Evolutionary conservation across 1,140 invertebrate species (phyloP), one percentile per base, ranked within the genome.

Genomic region (Monomorium pharaonis): DNA sequence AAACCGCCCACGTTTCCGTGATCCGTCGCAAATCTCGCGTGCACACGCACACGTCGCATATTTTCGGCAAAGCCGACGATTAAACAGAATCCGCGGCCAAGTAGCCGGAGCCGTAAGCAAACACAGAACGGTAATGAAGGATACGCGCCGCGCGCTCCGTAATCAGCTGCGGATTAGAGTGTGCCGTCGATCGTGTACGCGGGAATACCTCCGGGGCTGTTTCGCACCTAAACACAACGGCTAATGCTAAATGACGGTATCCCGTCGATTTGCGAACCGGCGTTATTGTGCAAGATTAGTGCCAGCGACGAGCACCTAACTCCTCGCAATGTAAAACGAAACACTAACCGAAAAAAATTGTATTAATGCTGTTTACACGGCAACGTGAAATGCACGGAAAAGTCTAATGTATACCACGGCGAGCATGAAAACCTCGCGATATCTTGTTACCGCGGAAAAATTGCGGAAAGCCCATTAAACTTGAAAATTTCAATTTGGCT

Each of bases 41-140:
- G 30, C 3, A 62, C n/a, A n/a, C 27, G 16, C 14, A 24, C 24
- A 18, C 60, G n/a, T n/a, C n/a, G n/a, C 67, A 83, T 58, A 74
- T 83, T 83, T 83, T 83, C 4, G 9, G 37, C 5, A 58, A 83
- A 83, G 78, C 54, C n/a, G 51, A 47, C 9, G 21, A 21, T 27
- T 21, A 83, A 72, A 72, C 67, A 56, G 7, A 24, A n/a, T n/a
- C 14, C 51, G 24, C 51, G 67, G 51, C 24, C 51, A 74, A 83
- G 67, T 74, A 83, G 37, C 24, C 51, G 67, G 37, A 83, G 54
- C 27, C 67, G 24, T 60, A 74, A 83, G 72, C 67, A 83, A 83
- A 83, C 67, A 74, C 42, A 16, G 67, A 69, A 56, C 63, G 14
- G n/a, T 74, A 83, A 83, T 83, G 67, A 83, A 83, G 78, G 78